A percentile compares a stretch with the other conserved stretches of the same genome.
Conservation (phyloP, 2,113 vertebrate species). For the Egretta garzetta region DNA sequence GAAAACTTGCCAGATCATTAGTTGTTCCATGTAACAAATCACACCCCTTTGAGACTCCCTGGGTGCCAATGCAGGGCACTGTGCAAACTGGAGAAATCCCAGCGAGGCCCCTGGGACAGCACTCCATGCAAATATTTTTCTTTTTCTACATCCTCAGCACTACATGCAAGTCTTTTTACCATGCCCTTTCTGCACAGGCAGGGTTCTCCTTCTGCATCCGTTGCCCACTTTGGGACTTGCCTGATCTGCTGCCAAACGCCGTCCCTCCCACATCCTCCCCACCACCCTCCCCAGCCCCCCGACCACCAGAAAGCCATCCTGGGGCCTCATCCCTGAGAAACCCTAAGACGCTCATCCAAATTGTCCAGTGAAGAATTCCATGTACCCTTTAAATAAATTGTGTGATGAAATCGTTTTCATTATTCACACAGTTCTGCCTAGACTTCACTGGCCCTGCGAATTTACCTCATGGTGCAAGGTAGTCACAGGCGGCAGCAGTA, state of each 20-base stretch:
- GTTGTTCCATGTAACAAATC: neutral
- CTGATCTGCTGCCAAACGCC: neutral
- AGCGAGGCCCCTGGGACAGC: rapidly evolving
- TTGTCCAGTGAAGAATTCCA: neutral
- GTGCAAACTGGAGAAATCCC: neutral
- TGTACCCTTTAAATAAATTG: neutral
- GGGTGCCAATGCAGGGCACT: neutral
- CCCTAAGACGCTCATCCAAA: neutral
- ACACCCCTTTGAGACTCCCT: neutral
- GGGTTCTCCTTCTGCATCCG: neutral
- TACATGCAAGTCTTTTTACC: neutral
- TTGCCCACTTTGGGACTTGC: neutral
- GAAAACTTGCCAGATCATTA: neutral
- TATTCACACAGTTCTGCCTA: neutral
- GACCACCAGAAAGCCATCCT: neutral
- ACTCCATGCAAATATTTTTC: neutral
- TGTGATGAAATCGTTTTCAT: neutral
- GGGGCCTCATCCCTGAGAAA: neutral
- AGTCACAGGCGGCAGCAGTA: neutral
- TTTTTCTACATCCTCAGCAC: neutral
- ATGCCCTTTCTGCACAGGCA: neutral
- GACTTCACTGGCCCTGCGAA: rapidly evolving
- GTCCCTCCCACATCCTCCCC: rapidly evolving
- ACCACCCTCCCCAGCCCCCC: neutral
- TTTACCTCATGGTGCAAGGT: neutral